These are phyloP conservation scores for Eilema sororculum DNA, from an alignment of 2,888 invertebrate species.

Conservation along the genomic window DNA sequence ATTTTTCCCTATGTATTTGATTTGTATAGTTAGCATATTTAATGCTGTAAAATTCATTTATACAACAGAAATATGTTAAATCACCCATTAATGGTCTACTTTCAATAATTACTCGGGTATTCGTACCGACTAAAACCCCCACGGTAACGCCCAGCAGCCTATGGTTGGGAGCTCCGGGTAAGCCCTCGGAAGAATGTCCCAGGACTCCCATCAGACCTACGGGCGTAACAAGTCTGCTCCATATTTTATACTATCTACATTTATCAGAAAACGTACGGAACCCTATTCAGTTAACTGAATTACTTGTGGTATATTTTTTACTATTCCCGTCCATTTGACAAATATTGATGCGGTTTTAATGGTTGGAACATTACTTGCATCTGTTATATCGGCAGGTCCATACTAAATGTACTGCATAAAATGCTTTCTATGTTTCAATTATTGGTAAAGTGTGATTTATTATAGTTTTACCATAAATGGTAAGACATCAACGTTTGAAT, in stretches of 20 bases:
- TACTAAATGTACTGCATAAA: conserved; percentile 65
- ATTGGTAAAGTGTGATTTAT: conserved; percentile 70
- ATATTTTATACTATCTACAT: not conserved
- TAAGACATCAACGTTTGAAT: conserved; percentile 21
- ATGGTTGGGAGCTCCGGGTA: no score
- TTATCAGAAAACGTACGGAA: conserved; percentile 41
- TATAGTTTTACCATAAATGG: conserved; percentile 56
- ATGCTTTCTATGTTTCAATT: conserved; percentile 78
- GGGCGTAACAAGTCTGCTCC: not conserved
- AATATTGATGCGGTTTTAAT: conserved; percentile 68
- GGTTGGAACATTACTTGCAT: conserved; percentile 58
- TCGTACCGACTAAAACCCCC: no score
- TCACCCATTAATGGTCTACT: no score
- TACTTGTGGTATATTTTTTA: conserved; percentile 38
- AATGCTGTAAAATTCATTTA: no score
- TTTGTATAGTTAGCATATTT: no score
- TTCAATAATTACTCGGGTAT: no score
- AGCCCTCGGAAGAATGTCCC: no score
- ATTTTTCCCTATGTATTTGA: no score
- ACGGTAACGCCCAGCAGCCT: no score
- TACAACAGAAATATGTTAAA: no score
- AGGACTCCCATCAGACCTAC: no score
- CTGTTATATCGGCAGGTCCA: conserved; percentile 54
- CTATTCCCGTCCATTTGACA: conserved; percentile 73
- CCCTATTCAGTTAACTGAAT: conserved; percentile 18